Conservation (phyloP, 2,888 invertebrate species). For the Odontocerum albicorne region DNA sequence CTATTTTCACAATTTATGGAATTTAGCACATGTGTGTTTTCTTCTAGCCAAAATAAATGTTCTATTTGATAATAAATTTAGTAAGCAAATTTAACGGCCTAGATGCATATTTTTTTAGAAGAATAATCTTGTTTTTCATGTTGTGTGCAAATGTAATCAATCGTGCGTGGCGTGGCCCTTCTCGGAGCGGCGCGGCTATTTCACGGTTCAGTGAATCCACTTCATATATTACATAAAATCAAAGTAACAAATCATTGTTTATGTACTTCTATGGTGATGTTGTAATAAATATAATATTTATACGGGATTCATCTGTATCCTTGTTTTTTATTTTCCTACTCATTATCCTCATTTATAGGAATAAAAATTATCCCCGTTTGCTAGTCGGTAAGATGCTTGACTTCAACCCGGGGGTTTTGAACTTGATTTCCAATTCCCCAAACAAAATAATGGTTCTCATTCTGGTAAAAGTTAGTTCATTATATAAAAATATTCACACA, state of each 20-base stretch:
- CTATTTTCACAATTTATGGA: slow-evolving; percentile 13
- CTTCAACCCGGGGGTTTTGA: no score
- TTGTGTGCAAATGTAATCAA: slow-evolving; percentile 28
- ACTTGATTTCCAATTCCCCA: no score
- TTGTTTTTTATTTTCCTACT: slow-evolving; percentile 18
- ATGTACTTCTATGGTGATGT: slow-evolving; percentile 34
- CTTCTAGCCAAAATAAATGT: slow-evolving; percentile 23
- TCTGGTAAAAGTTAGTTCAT: no score
- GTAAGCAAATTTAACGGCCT: slow-evolving; percentile 23
- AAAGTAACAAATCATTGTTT: slow-evolving; percentile 29
- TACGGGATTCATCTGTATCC: slow-evolving; percentile 30
- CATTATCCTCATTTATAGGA: background rate
- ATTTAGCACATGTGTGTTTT: slow-evolving; percentile 23
- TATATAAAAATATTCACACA: no score
- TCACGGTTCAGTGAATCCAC: no score
- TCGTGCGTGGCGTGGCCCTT: no score
- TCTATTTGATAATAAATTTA: slow-evolving; percentile 14
- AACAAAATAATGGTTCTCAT: no score
- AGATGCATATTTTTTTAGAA: slow-evolving; percentile 30
- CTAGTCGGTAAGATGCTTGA: no score
- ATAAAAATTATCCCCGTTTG: no score
- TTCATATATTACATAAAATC: slow-evolving; percentile 14
- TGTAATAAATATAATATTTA: slow-evolving; percentile 36
- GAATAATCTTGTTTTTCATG: slow-evolving; percentile 19
- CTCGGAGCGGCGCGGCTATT: no score